Percentiles rank a stretch among this genome's conserved stretches.
phyloP scores from a whole-genome alignment of 2,797 vertebrate genomes.

The Alcedo atthis region DNA sequence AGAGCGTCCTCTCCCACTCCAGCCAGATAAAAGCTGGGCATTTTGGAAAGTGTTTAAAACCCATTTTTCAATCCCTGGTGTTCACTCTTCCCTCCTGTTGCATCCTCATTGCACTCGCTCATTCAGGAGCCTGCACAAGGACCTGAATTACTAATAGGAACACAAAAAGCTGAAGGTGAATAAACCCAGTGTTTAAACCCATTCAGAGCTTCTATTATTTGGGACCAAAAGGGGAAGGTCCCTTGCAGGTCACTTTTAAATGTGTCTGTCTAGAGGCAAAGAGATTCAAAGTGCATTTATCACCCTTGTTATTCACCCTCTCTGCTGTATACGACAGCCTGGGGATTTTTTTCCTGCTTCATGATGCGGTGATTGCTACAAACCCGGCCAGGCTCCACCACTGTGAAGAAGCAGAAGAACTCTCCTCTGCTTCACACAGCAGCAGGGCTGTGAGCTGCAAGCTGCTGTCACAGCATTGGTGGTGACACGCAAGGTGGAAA shows the following conservation, averaged over 20 bases:
- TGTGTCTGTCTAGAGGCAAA: constrained; percentile 39
- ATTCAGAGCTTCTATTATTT: constrained; percentile 54
- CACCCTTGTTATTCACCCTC: constrained; percentile 18
- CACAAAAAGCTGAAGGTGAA: background rate
- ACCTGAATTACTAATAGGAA: constrained; percentile 28
- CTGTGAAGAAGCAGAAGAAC: background rate
- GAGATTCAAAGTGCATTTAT: constrained; percentile 37
- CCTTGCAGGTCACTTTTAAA: constrained; percentile 52
- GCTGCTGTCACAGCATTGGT: background rate
- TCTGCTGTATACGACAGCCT: background rate
- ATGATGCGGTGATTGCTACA: background rate
- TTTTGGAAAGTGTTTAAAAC: constrained; percentile 23
- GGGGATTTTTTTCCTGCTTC: background rate
- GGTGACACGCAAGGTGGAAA: background rate
- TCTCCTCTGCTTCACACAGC: background rate
- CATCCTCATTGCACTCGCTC: background rate
- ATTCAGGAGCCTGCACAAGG: background rate
- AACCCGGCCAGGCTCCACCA: background rate
- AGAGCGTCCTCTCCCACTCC: background rate
- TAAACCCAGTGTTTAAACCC: constrained; percentile 9
- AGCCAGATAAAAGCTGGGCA: background rate
- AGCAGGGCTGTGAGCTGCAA: background rate
- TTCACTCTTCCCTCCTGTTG: constrained; percentile 22
- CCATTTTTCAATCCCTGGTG: constrained; percentile 40
- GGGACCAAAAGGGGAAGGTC: constrained; percentile 38